Percentiles rank a stretch among this genome's conserved stretches.
phyloP scores from a whole-genome alignment of 2,888 invertebrate genomes.

The Plebejus argus region DNA sequence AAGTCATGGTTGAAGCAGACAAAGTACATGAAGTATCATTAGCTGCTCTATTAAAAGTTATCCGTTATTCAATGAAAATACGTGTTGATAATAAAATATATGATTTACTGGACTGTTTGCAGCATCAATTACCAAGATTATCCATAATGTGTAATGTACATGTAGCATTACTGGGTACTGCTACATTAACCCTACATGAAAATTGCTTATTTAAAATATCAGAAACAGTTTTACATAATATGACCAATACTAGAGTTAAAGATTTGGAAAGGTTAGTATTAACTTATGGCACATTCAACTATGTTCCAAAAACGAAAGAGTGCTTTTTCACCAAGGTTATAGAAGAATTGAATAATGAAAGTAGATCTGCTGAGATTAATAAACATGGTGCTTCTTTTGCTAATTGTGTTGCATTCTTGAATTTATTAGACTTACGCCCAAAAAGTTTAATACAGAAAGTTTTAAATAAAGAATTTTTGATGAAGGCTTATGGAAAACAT shows the following conservation, averaged over 20 bases:
- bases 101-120: constrained; percentile 76
- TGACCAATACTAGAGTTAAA: constrained; percentile 82
- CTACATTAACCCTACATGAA: constrained; percentile 63
- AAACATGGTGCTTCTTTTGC: constrained; percentile 82
- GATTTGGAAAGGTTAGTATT: constrained; percentile 87
- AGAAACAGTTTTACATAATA: constrained; percentile 69
- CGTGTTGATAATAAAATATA: constrained; percentile 68
- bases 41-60: constrained; percentile 83
- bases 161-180: constrained; percentile 82
- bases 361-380: constrained; percentile 78
- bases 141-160: constrained; percentile 84
- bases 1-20: constrained; percentile 72
- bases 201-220: constrained; percentile 69
- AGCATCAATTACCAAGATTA: constrained; percentile 79
- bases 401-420: constrained; percentile 82
- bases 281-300: constrained; percentile 82
- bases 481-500: constrained; percentile 77
- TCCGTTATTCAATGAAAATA: constrained; percentile 81
- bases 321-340: constrained; percentile 63
- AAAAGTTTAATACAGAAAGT: constrained; percentile 80
- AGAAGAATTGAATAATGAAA: constrained; percentile 75
- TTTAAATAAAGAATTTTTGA: constrained; percentile 81
- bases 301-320: constrained; percentile 68
- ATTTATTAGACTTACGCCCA: constrained; percentile 79
- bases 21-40: constrained; percentile 84